These are phyloP conservation scores for Latrodectus geometricus DNA, from an alignment of 1,140 invertebrate species.

Conservation along the genomic window DNA sequence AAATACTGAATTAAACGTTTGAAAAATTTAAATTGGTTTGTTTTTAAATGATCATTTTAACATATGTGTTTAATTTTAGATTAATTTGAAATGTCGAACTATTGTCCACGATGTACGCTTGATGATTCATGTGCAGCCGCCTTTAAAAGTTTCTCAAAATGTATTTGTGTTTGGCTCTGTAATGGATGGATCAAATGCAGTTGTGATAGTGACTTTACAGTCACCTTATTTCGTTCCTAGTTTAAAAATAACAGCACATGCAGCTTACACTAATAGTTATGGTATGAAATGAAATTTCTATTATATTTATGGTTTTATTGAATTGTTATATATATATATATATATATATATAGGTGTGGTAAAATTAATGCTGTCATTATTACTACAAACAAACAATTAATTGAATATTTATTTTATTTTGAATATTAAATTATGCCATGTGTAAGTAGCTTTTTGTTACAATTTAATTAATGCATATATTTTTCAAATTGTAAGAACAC, in stretches of 20 bases:
- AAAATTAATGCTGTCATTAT: no score
- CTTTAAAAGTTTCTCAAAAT: slow-evolving; percentile 71
- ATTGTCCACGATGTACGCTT: slow-evolving; percentile 73
- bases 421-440: no score
- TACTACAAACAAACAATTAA: no score
- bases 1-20: not conserved
- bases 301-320: no score
- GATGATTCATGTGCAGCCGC: slow-evolving; percentile 71
- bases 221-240: slow-evolving; percentile 32
- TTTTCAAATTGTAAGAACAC: no score
- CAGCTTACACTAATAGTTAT: slow-evolving; percentile 53
- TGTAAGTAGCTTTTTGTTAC: no score
- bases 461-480: no score
- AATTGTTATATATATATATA: no score
- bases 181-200: slow-evolving; percentile 68
- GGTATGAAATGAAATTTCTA: not conserved
- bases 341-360: no score
- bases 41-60: slow-evolving; percentile 27
- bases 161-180: slow-evolving; percentile 71
- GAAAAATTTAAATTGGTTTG: not conserved
- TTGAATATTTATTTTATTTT: no score
- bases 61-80: slow-evolving; percentile 16
- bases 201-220: slow-evolving; percentile 23
- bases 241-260: slow-evolving; percentile 49
- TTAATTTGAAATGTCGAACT: slow-evolving; percentile 48